Evolutionary conservation across 37 sponge, comb jelly and placozoan species (phyloP).

Genomic region (Eunapius fragilis): DNA sequence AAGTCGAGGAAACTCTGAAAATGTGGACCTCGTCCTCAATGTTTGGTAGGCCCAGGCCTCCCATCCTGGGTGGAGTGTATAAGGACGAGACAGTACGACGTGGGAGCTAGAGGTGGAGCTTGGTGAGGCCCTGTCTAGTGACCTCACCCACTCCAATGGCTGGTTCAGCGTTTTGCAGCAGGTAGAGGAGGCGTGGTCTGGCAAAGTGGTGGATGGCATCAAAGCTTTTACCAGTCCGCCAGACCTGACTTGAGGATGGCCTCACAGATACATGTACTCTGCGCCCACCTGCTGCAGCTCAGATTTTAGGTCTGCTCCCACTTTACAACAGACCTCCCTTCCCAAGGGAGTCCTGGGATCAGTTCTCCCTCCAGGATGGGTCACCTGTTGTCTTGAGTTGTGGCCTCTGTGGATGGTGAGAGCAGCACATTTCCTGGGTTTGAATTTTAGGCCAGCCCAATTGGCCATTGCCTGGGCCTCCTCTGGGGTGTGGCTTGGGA

Average conservation of each 20-base stretch:
- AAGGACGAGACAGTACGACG: slow-evolving; percentile 4
- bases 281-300: neutral
- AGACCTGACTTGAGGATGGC: neutral
- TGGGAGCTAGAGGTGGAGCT: slow-evolving; percentile 8
- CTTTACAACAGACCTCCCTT: no score
- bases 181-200: neutral
- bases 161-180: neutral
- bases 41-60: slow-evolving; percentile 41
- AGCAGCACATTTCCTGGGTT: no score
- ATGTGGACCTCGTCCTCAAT: slow-evolving; percentile 8
- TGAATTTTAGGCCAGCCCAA: no score
- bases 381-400: no score
- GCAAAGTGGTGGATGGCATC: neutral
- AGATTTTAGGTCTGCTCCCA: no score
- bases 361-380: no score
- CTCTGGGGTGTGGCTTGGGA: neutral
- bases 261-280: neutral
- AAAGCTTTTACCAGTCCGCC: neutral
- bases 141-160: neutral
- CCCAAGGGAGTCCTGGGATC: no score
- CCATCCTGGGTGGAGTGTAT: neutral
- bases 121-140: neutral
- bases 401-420: no score
- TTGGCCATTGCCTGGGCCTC: no score
- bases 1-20: no score